These are phyloP conservation scores for Trogon surrucura DNA, from an alignment of 2,113 vertebrate species.

Conservation along the genomic window DNA sequence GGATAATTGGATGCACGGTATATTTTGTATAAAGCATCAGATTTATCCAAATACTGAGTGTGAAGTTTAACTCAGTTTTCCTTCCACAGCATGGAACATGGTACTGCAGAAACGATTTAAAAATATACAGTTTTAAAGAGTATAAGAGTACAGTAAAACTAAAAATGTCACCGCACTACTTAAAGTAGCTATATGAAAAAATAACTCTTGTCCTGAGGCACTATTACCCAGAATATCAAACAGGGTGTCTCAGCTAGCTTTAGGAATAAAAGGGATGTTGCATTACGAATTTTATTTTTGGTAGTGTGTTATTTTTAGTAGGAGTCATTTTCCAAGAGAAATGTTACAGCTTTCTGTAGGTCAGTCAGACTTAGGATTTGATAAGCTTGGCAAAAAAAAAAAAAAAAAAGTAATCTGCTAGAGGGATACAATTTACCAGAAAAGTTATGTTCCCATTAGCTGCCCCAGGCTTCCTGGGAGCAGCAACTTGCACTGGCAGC, in stretches of 20 bases:
- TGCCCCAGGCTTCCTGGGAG: background rate
- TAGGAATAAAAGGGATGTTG: background rate
- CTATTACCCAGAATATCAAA: background rate
- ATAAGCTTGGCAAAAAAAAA: background rate
- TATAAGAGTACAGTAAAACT: background rate
- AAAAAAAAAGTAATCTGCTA: background rate
- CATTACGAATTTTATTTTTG: background rate
- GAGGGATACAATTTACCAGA: background rate
- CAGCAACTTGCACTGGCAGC: background rate
- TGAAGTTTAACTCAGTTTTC: background rate
- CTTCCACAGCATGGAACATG: background rate
- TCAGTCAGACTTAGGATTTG: background rate
- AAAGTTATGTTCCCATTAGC: background rate
- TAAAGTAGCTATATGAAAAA: background rate
- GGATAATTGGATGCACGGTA: background rate
- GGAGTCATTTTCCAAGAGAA: background rate
- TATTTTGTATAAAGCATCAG: background rate
- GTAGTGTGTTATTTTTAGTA: background rate
- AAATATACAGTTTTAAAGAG: background rate
- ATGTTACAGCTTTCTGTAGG: background rate
- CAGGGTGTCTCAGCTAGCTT: background rate
- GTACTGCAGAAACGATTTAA: background rate
- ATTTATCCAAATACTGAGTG: background rate
- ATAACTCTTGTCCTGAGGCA: background rate
- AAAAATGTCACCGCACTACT: conserved; percentile 13